Evolutionary conservation across 2,797 vertebrate species (phyloP).

Genomic region (Pangasius krempfi): DNA sequence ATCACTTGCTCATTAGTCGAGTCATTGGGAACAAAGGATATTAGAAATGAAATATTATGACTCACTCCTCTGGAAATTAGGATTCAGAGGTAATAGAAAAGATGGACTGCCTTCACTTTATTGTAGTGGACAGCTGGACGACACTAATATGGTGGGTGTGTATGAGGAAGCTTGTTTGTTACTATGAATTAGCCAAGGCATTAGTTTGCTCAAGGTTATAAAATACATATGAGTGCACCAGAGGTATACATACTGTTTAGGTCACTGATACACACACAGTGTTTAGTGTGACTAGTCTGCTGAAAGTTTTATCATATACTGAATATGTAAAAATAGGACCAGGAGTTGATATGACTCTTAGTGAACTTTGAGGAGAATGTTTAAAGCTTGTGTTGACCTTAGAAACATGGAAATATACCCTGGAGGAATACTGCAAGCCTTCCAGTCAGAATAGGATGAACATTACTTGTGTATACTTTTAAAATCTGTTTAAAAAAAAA

Average conservation of each 20-base stretch:
- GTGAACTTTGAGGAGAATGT: background rate
- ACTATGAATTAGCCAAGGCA: slow-evolving; percentile 10
- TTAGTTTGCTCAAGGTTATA: slow-evolving; percentile 6
- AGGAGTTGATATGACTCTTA: background rate
- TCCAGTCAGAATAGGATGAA: background rate
- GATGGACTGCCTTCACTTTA: slow-evolving; percentile 16
- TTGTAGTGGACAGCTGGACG: slow-evolving; percentile 8
- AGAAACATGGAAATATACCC: background rate
- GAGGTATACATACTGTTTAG: background rate
- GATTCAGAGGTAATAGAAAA: slow-evolving; percentile 28
- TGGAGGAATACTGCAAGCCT: background rate
- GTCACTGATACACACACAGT: background rate
- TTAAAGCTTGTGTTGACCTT: background rate
- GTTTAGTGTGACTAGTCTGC: background rate
- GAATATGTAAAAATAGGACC: slow-evolving; percentile 3
- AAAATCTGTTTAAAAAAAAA: background rate
- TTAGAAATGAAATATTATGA: slow-evolving; percentile 25
- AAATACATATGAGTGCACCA: background rate
- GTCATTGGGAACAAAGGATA: background rate
- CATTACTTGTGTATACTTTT: background rate
- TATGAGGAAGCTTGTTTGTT: slow-evolving; percentile 1
- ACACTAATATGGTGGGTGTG: background rate
- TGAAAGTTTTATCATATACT: background rate
- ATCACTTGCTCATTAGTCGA: slow-evolving; percentile 6
- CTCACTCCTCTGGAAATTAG: slow-evolving; percentile 23